A percentile compares a stretch with the other conserved stretches of the same genome.
Evolutionary conservation across 2,113 vertebrate genomes (phyloP).

Genomic region (Cyanoramphus novaezelandiae): DNA sequence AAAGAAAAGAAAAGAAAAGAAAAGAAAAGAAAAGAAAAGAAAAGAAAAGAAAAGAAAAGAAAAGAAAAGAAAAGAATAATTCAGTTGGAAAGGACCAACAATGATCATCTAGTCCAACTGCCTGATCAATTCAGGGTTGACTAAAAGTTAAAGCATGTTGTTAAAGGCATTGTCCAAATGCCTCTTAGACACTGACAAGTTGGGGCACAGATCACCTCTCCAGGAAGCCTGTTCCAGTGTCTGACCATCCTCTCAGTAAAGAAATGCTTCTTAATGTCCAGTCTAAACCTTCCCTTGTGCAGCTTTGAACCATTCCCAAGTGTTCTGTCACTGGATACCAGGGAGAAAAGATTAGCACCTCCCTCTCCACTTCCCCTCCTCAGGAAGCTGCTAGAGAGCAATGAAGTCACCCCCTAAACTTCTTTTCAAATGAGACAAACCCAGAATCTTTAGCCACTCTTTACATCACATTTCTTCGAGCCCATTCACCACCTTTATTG

Average conservation of each 20-base stretch:
- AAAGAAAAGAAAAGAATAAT: neutral
- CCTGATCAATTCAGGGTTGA: neutral
- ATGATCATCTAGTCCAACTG: neutral
- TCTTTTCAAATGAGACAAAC: neutral
- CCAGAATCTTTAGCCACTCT: neutral
- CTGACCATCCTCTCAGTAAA: neutral
- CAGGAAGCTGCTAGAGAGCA: neutral
- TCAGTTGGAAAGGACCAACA: neutral
- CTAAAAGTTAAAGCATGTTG: neutral
- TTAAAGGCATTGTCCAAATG: neutral
- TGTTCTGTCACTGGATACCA: no score
- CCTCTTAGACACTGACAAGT: neutral
- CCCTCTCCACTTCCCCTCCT: neutral
- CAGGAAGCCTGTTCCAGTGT: neutral
- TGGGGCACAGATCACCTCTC: fast-evolving
- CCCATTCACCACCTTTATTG: neutral
- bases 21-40: no score
- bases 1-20: no score
- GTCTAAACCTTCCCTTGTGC: fast-evolving
- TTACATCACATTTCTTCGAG: neutral
- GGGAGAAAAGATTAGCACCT: neutral
- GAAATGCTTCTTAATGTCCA: neutral
- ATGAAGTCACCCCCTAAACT: neutral
- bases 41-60: no score
- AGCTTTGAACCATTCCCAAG: neutral